Conservation (phyloP, 2,888 invertebrate genomes). For the Himalopsyche japonica region DNA sequence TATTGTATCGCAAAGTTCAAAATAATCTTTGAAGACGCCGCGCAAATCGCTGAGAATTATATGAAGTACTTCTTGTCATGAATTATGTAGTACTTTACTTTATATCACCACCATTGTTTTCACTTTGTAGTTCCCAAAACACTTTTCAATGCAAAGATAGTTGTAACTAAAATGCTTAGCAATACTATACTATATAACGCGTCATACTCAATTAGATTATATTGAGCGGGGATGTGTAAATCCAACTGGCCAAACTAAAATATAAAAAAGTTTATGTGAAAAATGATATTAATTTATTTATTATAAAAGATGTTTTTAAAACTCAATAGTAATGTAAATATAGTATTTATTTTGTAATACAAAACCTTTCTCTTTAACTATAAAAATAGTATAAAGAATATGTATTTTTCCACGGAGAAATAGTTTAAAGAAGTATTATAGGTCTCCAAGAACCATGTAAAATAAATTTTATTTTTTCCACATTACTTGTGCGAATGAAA, state of each 20-base stretch:
- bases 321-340: no score
- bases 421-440: no score
- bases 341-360: no score
- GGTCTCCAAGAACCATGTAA: no score
- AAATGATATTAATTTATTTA: no score
- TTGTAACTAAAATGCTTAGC: not conserved
- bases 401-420: no score
- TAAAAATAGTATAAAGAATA: no score
- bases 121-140: not conserved
- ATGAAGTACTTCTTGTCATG: not conserved
- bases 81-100: not conserved
- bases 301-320: no score
- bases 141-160: not conserved
- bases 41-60: not conserved
- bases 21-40: not conserved
- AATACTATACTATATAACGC: not conserved
- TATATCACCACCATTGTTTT: not conserved
- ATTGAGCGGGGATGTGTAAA: not conserved
- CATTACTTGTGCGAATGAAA: no score
- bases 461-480: no score
- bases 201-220: not conserved
- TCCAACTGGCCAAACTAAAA: not conserved
- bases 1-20: not conserved
- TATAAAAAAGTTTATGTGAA: no score
- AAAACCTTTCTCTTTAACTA: no score